Evolutionary conservation across 92 coral and sea anemone species (phyloP), one percentile per base, ranked within the genome.

Genomic region (Anthopleura xanthogrammica): DNA sequence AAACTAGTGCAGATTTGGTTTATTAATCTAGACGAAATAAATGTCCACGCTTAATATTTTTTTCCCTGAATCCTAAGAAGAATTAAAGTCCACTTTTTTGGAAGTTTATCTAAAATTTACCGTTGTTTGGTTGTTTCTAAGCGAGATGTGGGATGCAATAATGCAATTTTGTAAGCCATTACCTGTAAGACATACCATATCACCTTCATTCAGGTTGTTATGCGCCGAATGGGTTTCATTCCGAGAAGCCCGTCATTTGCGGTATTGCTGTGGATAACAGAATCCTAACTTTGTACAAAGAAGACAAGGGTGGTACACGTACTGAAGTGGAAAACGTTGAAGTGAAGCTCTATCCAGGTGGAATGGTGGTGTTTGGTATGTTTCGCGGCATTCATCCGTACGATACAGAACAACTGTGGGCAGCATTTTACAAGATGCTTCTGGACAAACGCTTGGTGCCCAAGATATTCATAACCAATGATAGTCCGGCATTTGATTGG

Each of bases 211-310:
- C 62, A 89, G 92, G 89, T 41, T 89, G 92, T 60, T 92, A 89
- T 75, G 91, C 92, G 5, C 95, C 93, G 10, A 87, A 89, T 77
- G 95, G 95, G 54, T 92, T 89, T 78, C 95, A 89, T 39, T 92
- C 93, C 12, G 91, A 92, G 75, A 92, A 92, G 55, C 95, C 95
- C 39, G 89, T 89, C 14, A 76, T 89, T 23, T 91, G 92, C 65
- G 92, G 91, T 7, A 56, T 89, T 80, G 79, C 80, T 22, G 88
- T 86, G 46, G 92, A 89, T 84, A 91, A 86, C 90, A 86, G 86
- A 60, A 91, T 91, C 58, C 75, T 89, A 22, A 72, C 90, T 17
- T 64, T 92, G 81, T 92, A 86, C 83, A 87, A 87, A 56, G 86
- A 92, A 55, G 86, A 84, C 70, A 82, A 82, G 19, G 62, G 62